phyloP scores from a whole-genome alignment of 1,140 invertebrate genomes.

The Calosoma granatense region DNA sequence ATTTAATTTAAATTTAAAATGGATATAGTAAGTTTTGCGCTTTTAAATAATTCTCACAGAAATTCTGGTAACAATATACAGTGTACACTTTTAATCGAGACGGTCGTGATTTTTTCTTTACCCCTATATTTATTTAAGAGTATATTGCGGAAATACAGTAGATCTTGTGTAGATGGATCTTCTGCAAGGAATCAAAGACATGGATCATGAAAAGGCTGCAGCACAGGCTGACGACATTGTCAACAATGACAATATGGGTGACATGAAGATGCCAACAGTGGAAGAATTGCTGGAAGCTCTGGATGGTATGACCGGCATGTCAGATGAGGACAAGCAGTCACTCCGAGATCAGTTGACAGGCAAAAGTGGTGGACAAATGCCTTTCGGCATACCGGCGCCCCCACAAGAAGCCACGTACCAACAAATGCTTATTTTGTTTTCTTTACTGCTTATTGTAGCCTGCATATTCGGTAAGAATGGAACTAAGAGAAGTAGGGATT shows the following conservation, averaged over 20 bases:
- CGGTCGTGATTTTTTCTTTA: too few relatives aligned
- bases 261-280: conserved; percentile 35
- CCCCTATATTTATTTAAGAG: too few relatives aligned
- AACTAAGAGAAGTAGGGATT: neutral
- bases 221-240: conserved; percentile 27
- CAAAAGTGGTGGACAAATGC: conserved; percentile 29
- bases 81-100: too few relatives aligned
- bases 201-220: conserved; percentile 23
- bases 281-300: conserved; percentile 46
- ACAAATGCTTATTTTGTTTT: conserved; percentile 26
- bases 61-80: too few relatives aligned
- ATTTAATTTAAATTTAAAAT: too few relatives aligned
- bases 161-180: conserved; percentile 25
- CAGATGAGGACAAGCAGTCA: conserved; percentile 41
- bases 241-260: too few relatives aligned
- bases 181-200: conserved; percentile 5
- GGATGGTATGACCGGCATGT: conserved; percentile 38
- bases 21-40: too few relatives aligned
- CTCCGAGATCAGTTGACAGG: conserved; percentile 29
- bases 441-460: conserved; percentile 24
- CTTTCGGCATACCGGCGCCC: conserved; percentile 15
- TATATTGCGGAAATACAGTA: too few relatives aligned
- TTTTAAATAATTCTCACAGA: too few relatives aligned
- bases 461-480: conserved; percentile 30
- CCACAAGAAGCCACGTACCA: conserved; percentile 6